These are phyloP conservation scores for Aphodius granarius DNA, from an alignment of 2,888 invertebrate species.

Conservation along the genomic window DNA sequence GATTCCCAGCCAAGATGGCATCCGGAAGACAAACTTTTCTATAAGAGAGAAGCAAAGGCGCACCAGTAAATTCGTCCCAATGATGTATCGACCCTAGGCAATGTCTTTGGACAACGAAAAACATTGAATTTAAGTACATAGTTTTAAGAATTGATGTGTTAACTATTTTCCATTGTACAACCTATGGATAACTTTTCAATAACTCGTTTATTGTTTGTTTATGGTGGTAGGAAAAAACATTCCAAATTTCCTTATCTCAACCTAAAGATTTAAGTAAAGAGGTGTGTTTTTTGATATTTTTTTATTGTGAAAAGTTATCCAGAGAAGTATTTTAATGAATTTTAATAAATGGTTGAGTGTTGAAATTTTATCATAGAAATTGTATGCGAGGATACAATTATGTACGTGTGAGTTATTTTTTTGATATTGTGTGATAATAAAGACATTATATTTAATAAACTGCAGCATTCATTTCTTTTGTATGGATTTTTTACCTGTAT, in stretches of 20 bases:
- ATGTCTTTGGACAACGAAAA: background rate
- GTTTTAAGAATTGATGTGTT: background rate
- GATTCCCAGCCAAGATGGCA: constrained; percentile 48
- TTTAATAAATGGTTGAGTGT: background rate
- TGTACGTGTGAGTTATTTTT: background rate
- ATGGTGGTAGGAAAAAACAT: too few relatives aligned
- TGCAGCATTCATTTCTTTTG: background rate
- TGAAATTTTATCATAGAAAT: background rate
- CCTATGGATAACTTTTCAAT: background rate
- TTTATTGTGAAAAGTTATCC: background rate
- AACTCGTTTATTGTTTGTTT: background rate
- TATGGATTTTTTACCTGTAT: background rate
- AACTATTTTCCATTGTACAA: background rate
- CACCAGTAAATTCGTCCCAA: constrained; percentile 10
- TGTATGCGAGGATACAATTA: background rate
- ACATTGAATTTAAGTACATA: background rate
- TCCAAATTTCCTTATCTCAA: too few relatives aligned
- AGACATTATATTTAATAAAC: background rate
- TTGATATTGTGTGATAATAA: background rate
- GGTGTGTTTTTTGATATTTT: too few relatives aligned
- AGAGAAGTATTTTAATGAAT: background rate
- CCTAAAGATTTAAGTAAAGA: too few relatives aligned
- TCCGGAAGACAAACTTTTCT: constrained; percentile 48
- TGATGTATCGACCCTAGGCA: background rate
- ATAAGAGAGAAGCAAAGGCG: constrained; percentile 44